A percentile compares a stretch with the other conserved stretches of the same genome.
Conservation (phyloP, 1,140 invertebrate genomes). For the Babylonia areolata region DNA sequence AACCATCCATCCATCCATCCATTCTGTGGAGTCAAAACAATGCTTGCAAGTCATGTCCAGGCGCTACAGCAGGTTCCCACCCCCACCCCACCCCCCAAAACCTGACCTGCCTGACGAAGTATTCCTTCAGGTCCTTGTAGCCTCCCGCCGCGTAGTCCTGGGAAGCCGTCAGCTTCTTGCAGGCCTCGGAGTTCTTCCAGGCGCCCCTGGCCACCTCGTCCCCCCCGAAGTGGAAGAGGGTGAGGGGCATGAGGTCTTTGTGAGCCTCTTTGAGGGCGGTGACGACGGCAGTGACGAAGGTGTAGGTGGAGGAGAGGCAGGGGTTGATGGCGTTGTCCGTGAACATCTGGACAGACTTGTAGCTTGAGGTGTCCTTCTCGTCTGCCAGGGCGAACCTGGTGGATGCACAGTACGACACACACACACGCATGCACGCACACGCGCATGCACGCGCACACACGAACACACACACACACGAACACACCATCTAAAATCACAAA, state of each 20-base stretch:
- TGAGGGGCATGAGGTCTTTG: conserved; percentile 60
- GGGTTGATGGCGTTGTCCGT: conserved; percentile 70
- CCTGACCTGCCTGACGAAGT: conserved; percentile 52
- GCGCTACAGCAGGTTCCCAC: too few species aligned
- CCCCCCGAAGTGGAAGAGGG: conserved; percentile 70
- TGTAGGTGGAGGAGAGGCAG: conserved; percentile 67
- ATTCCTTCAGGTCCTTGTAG: conserved; percentile 45
- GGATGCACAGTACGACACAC: too few species aligned
- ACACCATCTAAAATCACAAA: too few species aligned
- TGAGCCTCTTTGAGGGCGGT: conserved; percentile 53
- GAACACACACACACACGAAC: too few species aligned
- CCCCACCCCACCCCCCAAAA: too few species aligned
- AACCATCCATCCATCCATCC: too few species aligned
- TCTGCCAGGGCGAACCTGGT: conserved; percentile 56
- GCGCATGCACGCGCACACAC: conserved; percentile 71
- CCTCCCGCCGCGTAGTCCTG: conserved; percentile 26
- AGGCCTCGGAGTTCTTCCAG: conserved; percentile 62
- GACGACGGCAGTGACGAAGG: conserved; percentile 58
- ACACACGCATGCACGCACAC: too few species aligned
- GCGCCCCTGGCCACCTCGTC: conserved; percentile 67
- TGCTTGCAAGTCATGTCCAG: too few species aligned
- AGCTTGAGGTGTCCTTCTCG: conserved; percentile 54
- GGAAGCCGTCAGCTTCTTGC: conserved; percentile 42
- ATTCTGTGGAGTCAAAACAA: too few species aligned
- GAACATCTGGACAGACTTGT: conserved; percentile 64